Conservation (phyloP, 1,140 invertebrate genomes). For the Caenorhabditis latens region DNA sequence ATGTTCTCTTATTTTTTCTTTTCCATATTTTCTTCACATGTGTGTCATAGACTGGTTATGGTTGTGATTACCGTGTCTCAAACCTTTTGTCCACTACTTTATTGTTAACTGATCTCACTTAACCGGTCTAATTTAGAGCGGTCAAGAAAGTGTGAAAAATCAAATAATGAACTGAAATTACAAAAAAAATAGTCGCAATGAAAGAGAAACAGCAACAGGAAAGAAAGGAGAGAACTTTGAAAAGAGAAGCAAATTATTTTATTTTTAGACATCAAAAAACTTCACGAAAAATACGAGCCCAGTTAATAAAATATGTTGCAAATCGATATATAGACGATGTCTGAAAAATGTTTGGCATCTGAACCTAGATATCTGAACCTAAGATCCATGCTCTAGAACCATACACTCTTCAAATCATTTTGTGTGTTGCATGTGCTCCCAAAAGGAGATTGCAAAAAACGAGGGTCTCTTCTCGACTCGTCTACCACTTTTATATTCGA, state of each 20-base stretch:
- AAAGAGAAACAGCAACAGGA: not conserved
- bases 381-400: too few relatives aligned
- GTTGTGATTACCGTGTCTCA: not conserved
- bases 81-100: not conserved
- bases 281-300: too few relatives aligned
- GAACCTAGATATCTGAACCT: too few relatives aligned
- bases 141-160: constrained; percentile 37
- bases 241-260: too few relatives aligned
- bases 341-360: too few relatives aligned
- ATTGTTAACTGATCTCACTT: not conserved
- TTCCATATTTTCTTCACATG: not conserved
- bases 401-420: too few relatives aligned
- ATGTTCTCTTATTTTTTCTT: not conserved
- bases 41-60: not conserved
- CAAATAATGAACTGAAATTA: not conserved
- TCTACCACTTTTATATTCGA: constrained; percentile 5
- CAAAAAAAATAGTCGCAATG: not conserved
- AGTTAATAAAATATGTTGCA: too few relatives aligned
- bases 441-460: not conserved
- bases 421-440: not conserved
- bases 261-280: too few relatives aligned
- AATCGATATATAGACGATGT: too few relatives aligned
- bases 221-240: not conserved
- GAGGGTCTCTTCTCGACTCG: not conserved
- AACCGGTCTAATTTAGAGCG: not conserved